Evolutionary conservation across 2,797 vertebrate species (phyloP), one percentile per base, ranked within the genome.

Genomic region (Takifugu ocellatus): DNA sequence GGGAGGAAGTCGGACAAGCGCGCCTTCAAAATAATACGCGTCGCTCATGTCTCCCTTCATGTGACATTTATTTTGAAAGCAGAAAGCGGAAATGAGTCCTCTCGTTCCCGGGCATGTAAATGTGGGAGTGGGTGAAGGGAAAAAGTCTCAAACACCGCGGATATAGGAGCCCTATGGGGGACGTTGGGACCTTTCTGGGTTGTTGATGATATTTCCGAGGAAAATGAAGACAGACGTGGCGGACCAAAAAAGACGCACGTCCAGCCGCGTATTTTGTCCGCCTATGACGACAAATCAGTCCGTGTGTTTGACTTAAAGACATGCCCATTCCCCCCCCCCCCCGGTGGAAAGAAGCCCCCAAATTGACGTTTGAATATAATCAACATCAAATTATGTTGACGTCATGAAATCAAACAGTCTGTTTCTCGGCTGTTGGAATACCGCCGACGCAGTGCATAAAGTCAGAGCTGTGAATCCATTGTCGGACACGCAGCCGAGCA

Each of bases 101-200:
- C 49, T 31, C 0, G 31, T 63, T 54, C 25, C 1, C 1, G 0
- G 29, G 1, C 45, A 79, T 84, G 26, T 25, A 47, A 51, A 65
- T 68, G 67, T 82, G 82, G 84, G 83, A 84, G 82, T 84, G 79
- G 78, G 68, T 72, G 74, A 81, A 78, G 73, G 70, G 21, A 60
- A 52, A 85, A 87, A 85, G 85, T 87, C 80, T 85, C 7, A 68
- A 86, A 85, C 87, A 84, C 73, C 84, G 80, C 82, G 81, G 73
- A 86, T 87, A 82, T 80, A 47, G 66, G 68, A 74, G 68, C 66
- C 66, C 75, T 73, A 63, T 72, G 63, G 74, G 74, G 71, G 79
- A 80, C 81, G 83, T 48, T 71, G 84, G 84, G 79, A 82, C 75
- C 58, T 78, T 81, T 57, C 77, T 60, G 54, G 59, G 66, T 51